Percentiles rank a stretch among this genome's conserved stretches.
Conservation (phyloP, 2,797 vertebrate species). For the Threskiornis aethiopicus region DNA sequence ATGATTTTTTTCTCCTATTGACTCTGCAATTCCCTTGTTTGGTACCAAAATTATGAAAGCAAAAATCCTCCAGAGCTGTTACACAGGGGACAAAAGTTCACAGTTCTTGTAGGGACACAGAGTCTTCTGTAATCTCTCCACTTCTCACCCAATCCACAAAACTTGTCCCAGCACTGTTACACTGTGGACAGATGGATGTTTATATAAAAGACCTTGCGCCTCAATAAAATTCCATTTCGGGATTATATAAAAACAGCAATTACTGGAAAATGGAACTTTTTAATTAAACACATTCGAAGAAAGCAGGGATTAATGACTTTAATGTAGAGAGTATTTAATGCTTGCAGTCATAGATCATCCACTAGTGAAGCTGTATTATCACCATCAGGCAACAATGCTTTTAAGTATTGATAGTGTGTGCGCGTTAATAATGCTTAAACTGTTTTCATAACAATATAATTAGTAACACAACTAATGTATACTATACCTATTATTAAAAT, state of each 20-base stretch:
- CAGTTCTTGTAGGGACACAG: conserved; percentile 41
- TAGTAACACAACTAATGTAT: conserved; percentile 32
- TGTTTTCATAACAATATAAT: conserved; percentile 56
- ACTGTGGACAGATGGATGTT: conserved; percentile 57
- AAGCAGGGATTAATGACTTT: conserved; percentile 67
- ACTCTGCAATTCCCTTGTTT: not conserved
- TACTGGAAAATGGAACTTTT: conserved; percentile 66
- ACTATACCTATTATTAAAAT: not conserved
- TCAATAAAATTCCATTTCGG: conserved; percentile 46
- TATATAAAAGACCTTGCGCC: conserved; percentile 54
- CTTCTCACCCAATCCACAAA: not conserved
- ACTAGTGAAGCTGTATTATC: conserved; percentile 28
- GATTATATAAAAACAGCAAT: conserved; percentile 60
- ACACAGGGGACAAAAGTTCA: conserved; percentile 44
- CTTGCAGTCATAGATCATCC: conserved; percentile 45
- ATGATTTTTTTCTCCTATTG: not conserved
- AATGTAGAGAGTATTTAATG: conserved; percentile 58
- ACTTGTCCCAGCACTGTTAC: not conserved
- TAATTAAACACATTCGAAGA: conserved; percentile 70
- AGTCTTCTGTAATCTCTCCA: conserved; percentile 28
- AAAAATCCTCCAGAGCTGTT: conserved; percentile 3
- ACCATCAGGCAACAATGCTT: conserved; percentile 2
- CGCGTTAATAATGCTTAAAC: conserved; percentile 37
- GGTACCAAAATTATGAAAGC: conserved; percentile 20
- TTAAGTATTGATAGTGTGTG: conserved; percentile 33